phyloP scores from a whole-genome alignment of 2,797 vertebrate species.

The Gobio occitaniae region DNA sequence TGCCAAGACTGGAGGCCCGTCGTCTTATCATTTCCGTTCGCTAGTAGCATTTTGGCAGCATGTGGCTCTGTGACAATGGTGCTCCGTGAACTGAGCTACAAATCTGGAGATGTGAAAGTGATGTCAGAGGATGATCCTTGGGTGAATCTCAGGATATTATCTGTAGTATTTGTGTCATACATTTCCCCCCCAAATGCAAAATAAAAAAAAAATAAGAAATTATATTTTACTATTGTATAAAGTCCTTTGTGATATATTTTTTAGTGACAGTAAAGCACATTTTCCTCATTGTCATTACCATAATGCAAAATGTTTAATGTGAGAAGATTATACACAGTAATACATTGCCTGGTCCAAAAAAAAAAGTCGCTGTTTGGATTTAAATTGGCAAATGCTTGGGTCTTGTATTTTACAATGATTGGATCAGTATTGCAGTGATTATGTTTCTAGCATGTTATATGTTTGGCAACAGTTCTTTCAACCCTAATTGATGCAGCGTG shows the following conservation, averaged over 20 bases:
- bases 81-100: conserved; percentile 23
- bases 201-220: fast-evolving
- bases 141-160: conserved; percentile 20
- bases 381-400: no score
- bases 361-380: no score
- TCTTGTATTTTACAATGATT: no score
- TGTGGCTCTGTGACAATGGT: conserved; percentile 24
- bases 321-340: neutral
- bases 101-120: conserved; percentile 2
- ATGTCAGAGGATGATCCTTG: conserved; percentile 9
- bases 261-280: neutral
- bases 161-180: neutral
- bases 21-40: conserved; percentile 34
- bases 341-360: no score
- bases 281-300: neutral
- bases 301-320: neutral
- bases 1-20: conserved; percentile 42
- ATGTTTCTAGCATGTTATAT: no score
- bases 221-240: neutral
- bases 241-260: neutral
- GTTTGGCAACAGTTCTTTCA: no score
- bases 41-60: conserved; percentile 1
- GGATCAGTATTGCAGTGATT: no score
- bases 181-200: conserved; percentile 1
- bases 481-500: no score